A percentile compares a stretch with the other conserved stretches of the same genome.
Evolutionary conservation across 1,140 invertebrate genomes (phyloP).

Genomic region (Coenobita brevimanus): DNA sequence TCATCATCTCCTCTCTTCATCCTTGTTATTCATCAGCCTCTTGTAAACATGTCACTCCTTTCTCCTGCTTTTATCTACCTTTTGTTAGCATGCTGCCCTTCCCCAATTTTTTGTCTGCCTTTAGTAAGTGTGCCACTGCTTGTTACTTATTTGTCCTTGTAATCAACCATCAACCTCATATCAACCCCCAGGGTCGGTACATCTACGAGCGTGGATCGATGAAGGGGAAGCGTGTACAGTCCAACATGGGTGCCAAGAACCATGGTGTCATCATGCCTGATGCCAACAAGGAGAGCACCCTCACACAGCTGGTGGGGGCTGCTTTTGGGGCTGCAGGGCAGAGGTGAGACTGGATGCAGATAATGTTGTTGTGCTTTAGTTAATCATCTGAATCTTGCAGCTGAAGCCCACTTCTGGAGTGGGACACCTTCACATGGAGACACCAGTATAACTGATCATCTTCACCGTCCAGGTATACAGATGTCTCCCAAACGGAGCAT

Average conservation of each 20-base stretch:
- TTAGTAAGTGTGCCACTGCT: background rate
- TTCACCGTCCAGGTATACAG: no score
- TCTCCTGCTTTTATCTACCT: no score
- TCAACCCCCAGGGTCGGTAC: constrained; percentile 87
- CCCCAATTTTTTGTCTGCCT: no score
- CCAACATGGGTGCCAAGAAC: constrained; percentile 99
- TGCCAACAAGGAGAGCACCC: constrained; percentile 96
- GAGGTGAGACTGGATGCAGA: constrained; percentile 34
- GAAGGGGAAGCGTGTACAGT: constrained; percentile 96
- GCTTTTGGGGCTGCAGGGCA: constrained; percentile 91
- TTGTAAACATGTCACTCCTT: no score
- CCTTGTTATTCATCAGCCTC: no score
- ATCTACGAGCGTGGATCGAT: constrained; percentile 94
- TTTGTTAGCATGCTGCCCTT: no score
- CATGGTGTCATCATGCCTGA: constrained; percentile 98
- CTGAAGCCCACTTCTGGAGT: no score
- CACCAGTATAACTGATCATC: no score
- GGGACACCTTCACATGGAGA: no score
- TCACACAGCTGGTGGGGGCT: constrained; percentile 95
- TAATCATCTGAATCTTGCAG: background rate
- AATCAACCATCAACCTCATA: no score
- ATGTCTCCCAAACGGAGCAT: no score
- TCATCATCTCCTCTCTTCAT: no score
- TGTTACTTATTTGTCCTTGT: background rate
- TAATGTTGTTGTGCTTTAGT: background rate